Base-by-base conservation (phyloP, 2,888 invertebrate species). In the Drosophila nr. medialis region DNA sequence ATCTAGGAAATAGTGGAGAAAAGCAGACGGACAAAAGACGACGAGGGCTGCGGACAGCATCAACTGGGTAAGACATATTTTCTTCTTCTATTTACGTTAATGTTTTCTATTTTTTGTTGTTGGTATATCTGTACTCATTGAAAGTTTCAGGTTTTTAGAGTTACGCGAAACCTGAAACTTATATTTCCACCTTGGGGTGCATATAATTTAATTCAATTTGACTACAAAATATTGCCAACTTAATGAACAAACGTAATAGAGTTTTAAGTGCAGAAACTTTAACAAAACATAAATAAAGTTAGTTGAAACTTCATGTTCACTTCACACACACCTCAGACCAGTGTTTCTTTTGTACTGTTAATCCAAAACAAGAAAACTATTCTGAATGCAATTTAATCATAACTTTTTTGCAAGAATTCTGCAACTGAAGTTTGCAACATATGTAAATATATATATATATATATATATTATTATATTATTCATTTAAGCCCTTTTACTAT, bases 191-290 rank as follows among this genome's bases (percentile, higher is more conserved):
- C 62, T 81, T 67, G 68, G 24, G 68, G 53, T 72, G 81, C 75
- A 87, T 70, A 85, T 82, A 75, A 80, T 80, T 89, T 83, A 80
- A 90, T 85, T 90, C 75, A 85, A 90, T 90, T 85, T 80, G 72
- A 72, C 69, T 77, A 61, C 72, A 73, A 81, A 89, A 87, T 87
- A 86, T 86, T 76, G 81, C 83, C 40, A 50, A 64, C 72, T 59
- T 56, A 69, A 79, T 72, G 51, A 75, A 75, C 40, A 63, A 82
- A 54, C 53, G 60, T 64, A 80, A 77, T 67, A 34, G 62, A 55
- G 55, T 72, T 77, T 64, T 64, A 77, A 77, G 62, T 77, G 54
- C 40, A 62, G n/a, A 1, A 80, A 77, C 71, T 61, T 54, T 40
- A 24, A 21, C 36, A 50, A 55, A 72, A 58, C 61, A 59, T 53